Percentiles rank a stretch among this genome's conserved stretches.
phyloP scores from a whole-genome alignment of 2,113 vertebrate species.

The Coryphaenoides rupestris region DNA sequence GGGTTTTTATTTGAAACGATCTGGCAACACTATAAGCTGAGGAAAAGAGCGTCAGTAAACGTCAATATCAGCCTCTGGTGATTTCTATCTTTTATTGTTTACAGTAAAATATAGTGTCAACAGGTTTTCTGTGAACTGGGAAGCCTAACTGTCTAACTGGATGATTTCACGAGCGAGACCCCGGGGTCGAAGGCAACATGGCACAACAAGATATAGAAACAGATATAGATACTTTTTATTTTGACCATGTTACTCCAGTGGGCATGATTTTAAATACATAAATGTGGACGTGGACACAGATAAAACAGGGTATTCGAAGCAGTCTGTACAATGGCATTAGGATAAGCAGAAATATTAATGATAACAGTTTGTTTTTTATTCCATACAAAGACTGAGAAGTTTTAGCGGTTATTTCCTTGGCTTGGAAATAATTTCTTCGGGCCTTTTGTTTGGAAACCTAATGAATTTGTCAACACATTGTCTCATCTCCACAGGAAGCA shows the following conservation, averaged over 20 bases:
- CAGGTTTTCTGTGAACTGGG: too few relatives aligned
- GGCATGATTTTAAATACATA: conserved; percentile 45
- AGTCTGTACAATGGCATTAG: conserved; percentile 52
- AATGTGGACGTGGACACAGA: conserved; percentile 60
- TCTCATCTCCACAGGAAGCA: too few relatives aligned
- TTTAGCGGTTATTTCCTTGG: too few relatives aligned
- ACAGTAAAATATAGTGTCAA: neutral
- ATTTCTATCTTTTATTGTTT: too few relatives aligned
- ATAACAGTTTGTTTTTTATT: conserved; percentile 35
- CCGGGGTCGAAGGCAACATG: conserved; percentile 32
- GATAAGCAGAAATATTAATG: conserved; percentile 42
- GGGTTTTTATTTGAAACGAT: too few relatives aligned
- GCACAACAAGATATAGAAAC: conserved; percentile 48
- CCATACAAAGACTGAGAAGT: conserved; percentile 19
- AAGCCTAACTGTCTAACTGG: neutral
- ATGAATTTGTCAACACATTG: too few relatives aligned
- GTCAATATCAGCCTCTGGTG: too few relatives aligned
- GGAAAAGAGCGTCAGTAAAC: too few relatives aligned
- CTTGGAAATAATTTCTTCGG: too few relatives aligned
- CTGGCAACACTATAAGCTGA: too few relatives aligned
- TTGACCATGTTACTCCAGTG: conserved; percentile 44
- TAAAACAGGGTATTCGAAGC: conserved; percentile 54
- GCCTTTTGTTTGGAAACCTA: too few relatives aligned
- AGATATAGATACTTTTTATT: conserved; percentile 60
- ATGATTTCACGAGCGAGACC: neutral